Base-by-base conservation (phyloP, 2,113 vertebrate genomes). In the Lipophrys pholis region DNA sequence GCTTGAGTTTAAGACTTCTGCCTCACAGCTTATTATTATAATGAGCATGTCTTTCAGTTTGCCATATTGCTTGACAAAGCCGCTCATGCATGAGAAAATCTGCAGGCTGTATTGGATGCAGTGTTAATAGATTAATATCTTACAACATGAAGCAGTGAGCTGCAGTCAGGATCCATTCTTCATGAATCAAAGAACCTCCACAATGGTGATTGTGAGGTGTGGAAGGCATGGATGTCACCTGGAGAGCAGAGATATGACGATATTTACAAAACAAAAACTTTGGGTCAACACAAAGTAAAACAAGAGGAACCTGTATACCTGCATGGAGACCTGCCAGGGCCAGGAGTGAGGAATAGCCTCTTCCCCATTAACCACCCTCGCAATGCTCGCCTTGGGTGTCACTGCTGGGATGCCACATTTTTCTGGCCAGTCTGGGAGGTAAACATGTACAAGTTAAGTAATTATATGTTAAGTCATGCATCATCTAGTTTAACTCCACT, bases 261-360 rank as follows among this genome's bases (percentile, higher is more conserved):
- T 40, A 11, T 62, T 35, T 53, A 53, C 11, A 50, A 42, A 59
- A 17, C 43, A 66, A 53, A 76, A 51, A 4, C 41, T 73, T 30
- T 30, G 21, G 21, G 21, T 30, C 21, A 30, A 4, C 21, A 30
- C 21, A 30, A 2, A 30, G 21, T 2, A 30, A 30, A 4, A 30
- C 21, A 30, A 30, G 21, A 30, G 21, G 21, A 30, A 8, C 51
- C n/a, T 41, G 51, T 78, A 30, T 30, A 94, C 93, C 93, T 94
- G 93, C 91, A 94, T 89, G 65, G 93, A 94, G 52, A 93, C 89
- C 45, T 94, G 92, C 93, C 93, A 94, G 15, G 92, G 92, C 92
- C 93, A 93, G 21, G 93, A 94, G 73, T 93, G 80, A 11, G 92
- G 88, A 46, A 65, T 74, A 0, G 89, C 92, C 76, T 92, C 90